phyloP scores from a whole-genome alignment of 2,888 invertebrate species.

The Spodoptera picta region DNA sequence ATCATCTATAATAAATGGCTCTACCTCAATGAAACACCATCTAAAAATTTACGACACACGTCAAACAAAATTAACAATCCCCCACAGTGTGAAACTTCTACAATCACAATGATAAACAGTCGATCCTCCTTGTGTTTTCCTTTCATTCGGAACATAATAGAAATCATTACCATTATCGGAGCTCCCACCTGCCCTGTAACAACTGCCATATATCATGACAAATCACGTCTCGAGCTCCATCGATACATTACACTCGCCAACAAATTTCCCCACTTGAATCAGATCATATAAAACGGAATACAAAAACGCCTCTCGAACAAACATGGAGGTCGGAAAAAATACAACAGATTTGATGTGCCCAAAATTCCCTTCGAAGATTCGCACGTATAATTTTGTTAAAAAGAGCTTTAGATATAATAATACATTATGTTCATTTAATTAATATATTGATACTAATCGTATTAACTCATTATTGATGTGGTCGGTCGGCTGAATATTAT shows the following conservation, averaged over 20 bases:
- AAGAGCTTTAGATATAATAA: too few species aligned
- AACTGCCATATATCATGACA: slow-evolving; percentile 22
- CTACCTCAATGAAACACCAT: neutral
- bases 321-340: neutral
- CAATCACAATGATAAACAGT: slow-evolving; percentile 26
- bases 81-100: slow-evolving; percentile 10
- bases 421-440: too few species aligned
- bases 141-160: slow-evolving; percentile 46
- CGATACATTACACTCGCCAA: slow-evolving; percentile 29
- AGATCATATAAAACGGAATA: slow-evolving; percentile 44
- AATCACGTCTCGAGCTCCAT: slow-evolving; percentile 36
- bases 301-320: slow-evolving; percentile 15
- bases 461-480: too few species aligned
- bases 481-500: too few species aligned
- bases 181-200: slow-evolving; percentile 38
- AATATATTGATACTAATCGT: too few species aligned
- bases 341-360: neutral
- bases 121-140: slow-evolving; percentile 25
- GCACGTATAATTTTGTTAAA: too few species aligned
- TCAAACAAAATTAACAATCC: slow-evolving; percentile 5
- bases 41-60: neutral
- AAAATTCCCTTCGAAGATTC: neutral
- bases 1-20: too few species aligned
- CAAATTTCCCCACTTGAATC: slow-evolving; percentile 40
- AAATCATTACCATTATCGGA: slow-evolving; percentile 47